Percentiles rank a stretch among this genome's conserved stretches.
These are phyloP conservation scores for Gnathonemus longibarbis DNA, from an alignment of 2,113 vertebrate species.

Conservation along the genomic window DNA sequence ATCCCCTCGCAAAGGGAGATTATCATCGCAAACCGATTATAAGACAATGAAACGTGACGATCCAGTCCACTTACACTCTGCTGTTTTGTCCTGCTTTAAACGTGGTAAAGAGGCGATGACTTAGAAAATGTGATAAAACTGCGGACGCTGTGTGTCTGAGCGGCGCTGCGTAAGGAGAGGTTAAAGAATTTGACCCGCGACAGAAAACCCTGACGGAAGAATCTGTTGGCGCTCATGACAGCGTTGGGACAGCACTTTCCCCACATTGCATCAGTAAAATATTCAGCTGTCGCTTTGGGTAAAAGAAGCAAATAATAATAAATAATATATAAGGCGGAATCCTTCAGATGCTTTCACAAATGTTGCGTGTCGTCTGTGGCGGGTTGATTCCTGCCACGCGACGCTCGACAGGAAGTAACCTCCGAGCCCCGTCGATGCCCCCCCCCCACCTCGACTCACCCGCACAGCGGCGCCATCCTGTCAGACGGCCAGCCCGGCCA, in stretches of 20 bases:
- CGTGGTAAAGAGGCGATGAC: neutral
- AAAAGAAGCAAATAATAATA: neutral
- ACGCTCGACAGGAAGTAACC: neutral
- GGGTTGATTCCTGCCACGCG: neutral
- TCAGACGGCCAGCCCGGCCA: neutral
- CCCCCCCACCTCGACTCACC: neutral
- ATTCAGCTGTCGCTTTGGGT: conserved; percentile 13
- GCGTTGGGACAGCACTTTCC: neutral
- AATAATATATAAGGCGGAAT: neutral
- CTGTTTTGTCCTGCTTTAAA: neutral
- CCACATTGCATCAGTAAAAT: conserved; percentile 9
- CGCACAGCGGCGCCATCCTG: neutral
- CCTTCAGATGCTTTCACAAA: neutral
- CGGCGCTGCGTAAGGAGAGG: neutral
- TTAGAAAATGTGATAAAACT: neutral
- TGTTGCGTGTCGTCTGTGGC: neutral
- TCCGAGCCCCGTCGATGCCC: neutral
- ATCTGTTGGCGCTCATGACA: neutral
- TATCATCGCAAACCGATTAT: neutral
- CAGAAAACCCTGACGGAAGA: neutral
- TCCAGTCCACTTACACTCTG: neutral
- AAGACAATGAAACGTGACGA: neutral
- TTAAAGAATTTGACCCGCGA: neutral
- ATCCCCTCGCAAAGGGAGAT: neutral
- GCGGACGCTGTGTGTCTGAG: neutral